A percentile compares a stretch with the other conserved stretches of the same genome.
These are phyloP conservation scores for Cheilosia soror DNA, from an alignment of 2,888 invertebrate genomes.

Conservation along the genomic window DNA sequence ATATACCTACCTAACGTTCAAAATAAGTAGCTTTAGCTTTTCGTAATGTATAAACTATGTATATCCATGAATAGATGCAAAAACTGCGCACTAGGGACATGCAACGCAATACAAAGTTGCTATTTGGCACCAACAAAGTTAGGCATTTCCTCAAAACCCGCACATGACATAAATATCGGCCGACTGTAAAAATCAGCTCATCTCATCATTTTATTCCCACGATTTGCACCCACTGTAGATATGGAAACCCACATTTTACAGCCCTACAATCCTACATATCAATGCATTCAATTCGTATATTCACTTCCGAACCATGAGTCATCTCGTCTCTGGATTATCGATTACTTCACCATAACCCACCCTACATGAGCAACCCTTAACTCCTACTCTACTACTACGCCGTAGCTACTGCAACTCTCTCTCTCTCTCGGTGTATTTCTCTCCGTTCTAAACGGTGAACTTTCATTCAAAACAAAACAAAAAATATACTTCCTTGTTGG, in stretches of 20 bases:
- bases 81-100: no score
- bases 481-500: slow-evolving; percentile 42
- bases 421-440: slow-evolving; percentile 1
- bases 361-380: slow-evolving; percentile 49
- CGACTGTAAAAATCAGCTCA: no score
- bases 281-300: slow-evolving; percentile 8
- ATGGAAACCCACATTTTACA: slow-evolving; percentile 17
- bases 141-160: no score
- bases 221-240: not conserved
- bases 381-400: not conserved
- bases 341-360: slow-evolving; percentile 71
- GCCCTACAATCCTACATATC: slow-evolving; percentile 2
- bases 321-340: slow-evolving; percentile 52
- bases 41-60: no score
- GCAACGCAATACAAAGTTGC: no score
- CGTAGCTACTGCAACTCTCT: not conserved
- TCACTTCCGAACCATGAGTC: slow-evolving; percentile 51
- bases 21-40: no score
- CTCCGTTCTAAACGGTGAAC: not conserved
- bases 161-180: no score
- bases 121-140: no score
- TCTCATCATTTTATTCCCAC: not conserved
- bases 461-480: slow-evolving; percentile 29
- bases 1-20: no score
- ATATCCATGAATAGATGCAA: no score